Evolutionary conservation across 2,797 vertebrate species (phyloP), one percentile per base, ranked within the genome.

Genomic region (Onychomys leucogaster): DNA sequence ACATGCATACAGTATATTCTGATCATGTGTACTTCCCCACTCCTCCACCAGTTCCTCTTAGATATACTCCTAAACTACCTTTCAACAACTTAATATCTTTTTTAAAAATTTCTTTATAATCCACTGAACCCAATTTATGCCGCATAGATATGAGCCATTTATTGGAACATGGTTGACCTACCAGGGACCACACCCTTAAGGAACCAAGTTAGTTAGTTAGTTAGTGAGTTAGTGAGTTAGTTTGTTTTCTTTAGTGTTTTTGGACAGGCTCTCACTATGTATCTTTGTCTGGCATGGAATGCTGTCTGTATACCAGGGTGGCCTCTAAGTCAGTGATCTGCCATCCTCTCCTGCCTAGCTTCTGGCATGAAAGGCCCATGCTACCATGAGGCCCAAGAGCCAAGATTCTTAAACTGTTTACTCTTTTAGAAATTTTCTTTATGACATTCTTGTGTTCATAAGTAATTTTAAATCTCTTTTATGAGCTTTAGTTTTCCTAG

Each of bases 391-490:
- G 9, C 19, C 71, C 37, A 73, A 41, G 71, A 75, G 71, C 37
- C 71, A 75, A 67, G 37, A 25, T 75, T 75, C 87, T 84, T 52
- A 52, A 49, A 78, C 76, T 80, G 23, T 43, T 75, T 91, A 16
- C 89, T 75, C 34, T 82, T 52, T 83, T 83, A 93, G 84, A 97
- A 78, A 37, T 75, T 82, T 90, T 90, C 37, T 69, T 4, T 77
- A 77, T 77, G 34, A 19, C 57, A 69, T 89, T 65, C 89, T 71
- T 80, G 41, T 85, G 37, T 34, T 96, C 81, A 37, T 55, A 81
- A 94, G 11, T 94, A n/a, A 55, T 93, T 87, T 82, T 82, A n/a
- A 55, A 23, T 83, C 37, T 91, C 34, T 91, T 94, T 89, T 85
- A 37, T 78, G n/a, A 43, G 19, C 59, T 94, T 93, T n/a, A 78